These are phyloP conservation scores for Pelagia noctiluca DNA, from an alignment of 30 jellyfish, hydroid and myxozoan species.

Conservation along the genomic window DNA sequence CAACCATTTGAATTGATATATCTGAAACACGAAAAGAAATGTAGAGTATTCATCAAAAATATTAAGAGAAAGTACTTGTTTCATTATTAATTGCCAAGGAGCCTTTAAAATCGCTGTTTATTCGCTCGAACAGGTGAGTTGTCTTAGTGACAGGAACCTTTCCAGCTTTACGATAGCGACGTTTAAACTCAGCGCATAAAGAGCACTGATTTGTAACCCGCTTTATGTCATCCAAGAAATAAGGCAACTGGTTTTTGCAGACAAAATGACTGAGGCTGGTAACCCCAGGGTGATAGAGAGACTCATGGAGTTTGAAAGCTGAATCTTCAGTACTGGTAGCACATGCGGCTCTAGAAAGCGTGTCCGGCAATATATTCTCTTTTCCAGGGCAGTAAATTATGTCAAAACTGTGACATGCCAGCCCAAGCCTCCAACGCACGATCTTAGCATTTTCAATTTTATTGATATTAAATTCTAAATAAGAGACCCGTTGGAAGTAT, in stretches of 20 bases:
- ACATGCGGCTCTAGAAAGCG: conserved; percentile 30
- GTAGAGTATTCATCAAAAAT: neutral
- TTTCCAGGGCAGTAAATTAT: conserved; percentile 37
- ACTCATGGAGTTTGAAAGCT: conserved; percentile 8
- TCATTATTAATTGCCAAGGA: neutral
- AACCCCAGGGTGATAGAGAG: conserved; percentile 30
- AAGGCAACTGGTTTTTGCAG: neutral
- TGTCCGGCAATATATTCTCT: conserved; percentile 50
- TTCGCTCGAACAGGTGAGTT: neutral
- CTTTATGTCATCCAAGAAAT: neutral
- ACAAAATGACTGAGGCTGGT: conserved; percentile 3
- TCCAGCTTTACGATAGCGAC: neutral
- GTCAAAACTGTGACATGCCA: conserved; percentile 60
- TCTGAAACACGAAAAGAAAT: neutral
- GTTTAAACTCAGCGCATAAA: neutral
- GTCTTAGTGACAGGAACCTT: neutral
- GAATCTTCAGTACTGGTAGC: conserved; percentile 17
- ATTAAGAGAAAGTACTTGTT: neutral
- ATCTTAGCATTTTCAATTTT: conserved; percentile 44
- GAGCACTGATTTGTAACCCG: neutral
- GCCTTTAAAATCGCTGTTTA: neutral
- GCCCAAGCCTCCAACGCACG: conserved; percentile 62
- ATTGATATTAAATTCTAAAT: no score
- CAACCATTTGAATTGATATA: neutral
- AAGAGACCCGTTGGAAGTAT: neutral